Percentiles rank a stretch among this genome's conserved stretches.
These are phyloP conservation scores for Nannoperca australis DNA, from an alignment of 2,797 vertebrate genomes.

Conservation along the genomic window DNA sequence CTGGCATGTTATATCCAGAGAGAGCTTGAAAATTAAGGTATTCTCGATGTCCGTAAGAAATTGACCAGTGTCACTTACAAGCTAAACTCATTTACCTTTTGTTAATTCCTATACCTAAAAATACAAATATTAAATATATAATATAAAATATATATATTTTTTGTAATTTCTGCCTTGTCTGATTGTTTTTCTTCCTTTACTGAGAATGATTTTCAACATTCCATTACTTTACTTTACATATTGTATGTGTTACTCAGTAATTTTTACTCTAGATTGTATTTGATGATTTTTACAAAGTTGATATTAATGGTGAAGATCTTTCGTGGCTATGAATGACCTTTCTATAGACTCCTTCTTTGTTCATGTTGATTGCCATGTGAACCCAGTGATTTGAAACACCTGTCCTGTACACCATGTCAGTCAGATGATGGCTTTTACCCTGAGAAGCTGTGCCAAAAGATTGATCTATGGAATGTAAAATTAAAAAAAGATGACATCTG, in stretches of 20 bases:
- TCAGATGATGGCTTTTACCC: constrained; percentile 52
- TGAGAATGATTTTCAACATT: neutral
- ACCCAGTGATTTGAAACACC: constrained; percentile 50
- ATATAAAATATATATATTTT: too few species aligned
- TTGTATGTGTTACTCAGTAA: neutral
- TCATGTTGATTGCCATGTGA: constrained; percentile 38
- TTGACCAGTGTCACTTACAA: neutral
- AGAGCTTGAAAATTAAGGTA: neutral
- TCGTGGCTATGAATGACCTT: constrained; percentile 20
- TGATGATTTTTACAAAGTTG: neutral
- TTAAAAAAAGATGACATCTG: constrained; percentile 37
- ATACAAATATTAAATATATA: too few species aligned
- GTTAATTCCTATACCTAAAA: neutral
- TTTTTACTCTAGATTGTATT: neutral
- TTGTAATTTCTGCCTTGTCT: neutral
- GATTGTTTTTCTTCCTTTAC: neutral
- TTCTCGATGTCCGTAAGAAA: neutral
- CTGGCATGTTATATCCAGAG: neutral
- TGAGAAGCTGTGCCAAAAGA: constrained; percentile 39
- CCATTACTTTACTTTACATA: neutral
- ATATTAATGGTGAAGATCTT: neutral
- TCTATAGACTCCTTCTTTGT: constrained; percentile 23
- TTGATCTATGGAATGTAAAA: constrained; percentile 47
- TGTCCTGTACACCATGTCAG: constrained; percentile 35
- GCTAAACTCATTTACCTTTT: neutral